phyloP scores from a whole-genome alignment of 2,113 vertebrate species.

The Chauna torquata region DNA sequence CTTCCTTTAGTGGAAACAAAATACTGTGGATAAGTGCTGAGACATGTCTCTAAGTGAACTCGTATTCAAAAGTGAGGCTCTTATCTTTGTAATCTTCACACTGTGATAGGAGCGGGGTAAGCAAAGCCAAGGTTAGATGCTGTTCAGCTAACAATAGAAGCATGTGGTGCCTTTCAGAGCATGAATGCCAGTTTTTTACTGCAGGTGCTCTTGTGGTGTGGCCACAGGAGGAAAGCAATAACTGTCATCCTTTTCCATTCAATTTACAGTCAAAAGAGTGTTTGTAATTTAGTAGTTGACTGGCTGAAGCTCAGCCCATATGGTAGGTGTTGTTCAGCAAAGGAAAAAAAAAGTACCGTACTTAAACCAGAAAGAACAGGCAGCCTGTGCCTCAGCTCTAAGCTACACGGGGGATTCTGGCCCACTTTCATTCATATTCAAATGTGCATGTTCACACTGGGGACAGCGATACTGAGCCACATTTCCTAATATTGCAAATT shows the following conservation, averaged over 20 bases:
- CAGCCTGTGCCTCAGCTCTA: conserved; percentile 26
- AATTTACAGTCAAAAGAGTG: conserved; percentile 68
- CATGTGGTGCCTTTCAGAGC: conserved; percentile 64
- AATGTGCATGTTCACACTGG: conserved; percentile 12
- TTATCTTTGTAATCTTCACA: conserved; percentile 46
- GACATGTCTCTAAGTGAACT: neutral
- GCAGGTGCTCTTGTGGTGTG: conserved; percentile 77
- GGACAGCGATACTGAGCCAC: neutral
- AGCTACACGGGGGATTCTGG: conserved; percentile 42
- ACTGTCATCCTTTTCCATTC: conserved; percentile 73
- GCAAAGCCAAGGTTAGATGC: conserved; percentile 49
- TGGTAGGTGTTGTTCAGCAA: conserved; percentile 68
- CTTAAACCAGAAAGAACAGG: conserved; percentile 49
- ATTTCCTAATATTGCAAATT: conserved; percentile 33
- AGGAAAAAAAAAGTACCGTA: neutral
- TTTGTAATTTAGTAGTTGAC: conserved; percentile 72
- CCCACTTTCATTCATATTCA: conserved; percentile 52
- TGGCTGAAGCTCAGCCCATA: conserved; percentile 72
- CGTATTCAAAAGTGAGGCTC: neutral
- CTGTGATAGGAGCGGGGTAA: conserved; percentile 13
- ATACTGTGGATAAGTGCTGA: neutral
- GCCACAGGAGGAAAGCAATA: conserved; percentile 69
- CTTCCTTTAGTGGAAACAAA: conserved; percentile 21
- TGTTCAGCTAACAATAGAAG: conserved; percentile 57
- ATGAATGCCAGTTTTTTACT: conserved; percentile 53